Evolutionary conservation across 30 jellyfish, hydroid and myxozoan species (phyloP).

Genomic region (Haliclystus octoradiatus): DNA sequence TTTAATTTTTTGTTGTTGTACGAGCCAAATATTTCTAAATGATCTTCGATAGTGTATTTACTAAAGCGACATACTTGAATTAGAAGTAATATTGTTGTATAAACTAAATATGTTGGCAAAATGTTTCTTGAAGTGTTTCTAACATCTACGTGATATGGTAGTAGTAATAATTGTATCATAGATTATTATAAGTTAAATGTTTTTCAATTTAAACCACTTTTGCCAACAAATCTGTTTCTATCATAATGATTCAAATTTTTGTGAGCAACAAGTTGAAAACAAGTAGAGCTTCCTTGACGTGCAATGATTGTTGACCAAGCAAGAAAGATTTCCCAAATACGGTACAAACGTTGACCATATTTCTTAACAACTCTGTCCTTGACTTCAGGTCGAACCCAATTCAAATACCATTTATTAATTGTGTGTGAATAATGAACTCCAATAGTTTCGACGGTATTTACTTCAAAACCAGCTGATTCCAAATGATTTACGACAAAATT

Average conservation of each 20-base stretch:
- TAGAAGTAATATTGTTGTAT: too few relatives aligned
- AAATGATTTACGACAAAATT: slow-evolving; percentile 64
- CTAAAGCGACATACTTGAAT: too few relatives aligned
- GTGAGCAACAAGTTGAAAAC: slow-evolving; percentile 76
- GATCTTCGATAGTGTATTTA: too few relatives aligned
- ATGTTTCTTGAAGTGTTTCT: too few relatives aligned
- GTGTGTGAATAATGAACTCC: slow-evolving; percentile 92
- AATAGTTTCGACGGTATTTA: slow-evolving; percentile 65
- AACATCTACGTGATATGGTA: too few relatives aligned
- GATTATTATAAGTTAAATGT: too few relatives aligned
- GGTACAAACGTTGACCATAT: slow-evolving; percentile 69
- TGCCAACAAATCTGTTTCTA: slow-evolving; percentile 39
- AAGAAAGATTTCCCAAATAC: slow-evolving; percentile 84
- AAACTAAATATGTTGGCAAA: too few relatives aligned
- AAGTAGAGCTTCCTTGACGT: slow-evolving; percentile 92
- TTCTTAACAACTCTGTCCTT: slow-evolving; percentile 31
- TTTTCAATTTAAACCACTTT: too few relatives aligned
- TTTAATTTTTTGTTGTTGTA: too few relatives aligned
- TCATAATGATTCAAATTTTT: slow-evolving; percentile 54
- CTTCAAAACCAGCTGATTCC: slow-evolving; percentile 90
- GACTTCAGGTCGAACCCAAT: slow-evolving; percentile 61
- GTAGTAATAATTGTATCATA: too few relatives aligned
- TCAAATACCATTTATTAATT: slow-evolving; percentile 62
- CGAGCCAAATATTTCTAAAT: too few relatives aligned
- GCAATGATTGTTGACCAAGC: slow-evolving; percentile 93